A percentile compares a stretch with the other conserved stretches of the same genome.
Conservation (phyloP, 2,113 vertebrate species). For the Sturnira hondurensis region DNA sequence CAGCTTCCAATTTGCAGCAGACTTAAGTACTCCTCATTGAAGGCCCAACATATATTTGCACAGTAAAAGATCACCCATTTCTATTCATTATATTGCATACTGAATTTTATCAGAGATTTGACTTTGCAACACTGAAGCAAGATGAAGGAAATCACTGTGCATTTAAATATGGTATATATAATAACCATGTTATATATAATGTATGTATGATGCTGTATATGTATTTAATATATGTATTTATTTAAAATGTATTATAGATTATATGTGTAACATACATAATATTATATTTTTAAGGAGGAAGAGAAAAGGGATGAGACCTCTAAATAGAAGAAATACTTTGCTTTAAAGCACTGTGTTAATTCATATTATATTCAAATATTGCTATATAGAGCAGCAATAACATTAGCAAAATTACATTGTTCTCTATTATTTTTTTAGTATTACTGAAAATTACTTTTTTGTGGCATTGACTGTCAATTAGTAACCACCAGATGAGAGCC, state of each 20-base stretch:
- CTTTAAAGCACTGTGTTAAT: background rate
- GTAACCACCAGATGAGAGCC: slow-evolving; percentile 56
- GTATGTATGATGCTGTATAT: background rate
- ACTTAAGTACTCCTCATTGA: background rate
- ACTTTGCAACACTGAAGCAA: background rate
- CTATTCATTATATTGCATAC: background rate
- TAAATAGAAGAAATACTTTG: background rate
- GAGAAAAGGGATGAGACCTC: background rate
- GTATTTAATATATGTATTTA: background rate
- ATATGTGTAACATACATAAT: too few relatives aligned
- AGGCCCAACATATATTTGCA: background rate
- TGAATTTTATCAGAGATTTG: background rate
- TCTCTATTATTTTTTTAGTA: slow-evolving; percentile 59
- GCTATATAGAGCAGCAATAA: slow-evolving; percentile 1
- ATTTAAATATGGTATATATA: background rate
- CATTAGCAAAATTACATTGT: slow-evolving; percentile 52
- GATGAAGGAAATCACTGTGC: background rate
- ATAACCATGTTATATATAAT: background rate
- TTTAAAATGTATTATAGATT: background rate
- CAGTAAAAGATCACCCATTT: background rate
- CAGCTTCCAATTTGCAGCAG: background rate
- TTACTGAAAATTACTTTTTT: slow-evolving; percentile 60
- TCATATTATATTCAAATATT: background rate
- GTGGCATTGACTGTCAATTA: slow-evolving; percentile 59
- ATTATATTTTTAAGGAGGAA: background rate